Base-by-base conservation (phyloP, 2,888 invertebrate genomes). In the Callinectes sapidus region DNA sequence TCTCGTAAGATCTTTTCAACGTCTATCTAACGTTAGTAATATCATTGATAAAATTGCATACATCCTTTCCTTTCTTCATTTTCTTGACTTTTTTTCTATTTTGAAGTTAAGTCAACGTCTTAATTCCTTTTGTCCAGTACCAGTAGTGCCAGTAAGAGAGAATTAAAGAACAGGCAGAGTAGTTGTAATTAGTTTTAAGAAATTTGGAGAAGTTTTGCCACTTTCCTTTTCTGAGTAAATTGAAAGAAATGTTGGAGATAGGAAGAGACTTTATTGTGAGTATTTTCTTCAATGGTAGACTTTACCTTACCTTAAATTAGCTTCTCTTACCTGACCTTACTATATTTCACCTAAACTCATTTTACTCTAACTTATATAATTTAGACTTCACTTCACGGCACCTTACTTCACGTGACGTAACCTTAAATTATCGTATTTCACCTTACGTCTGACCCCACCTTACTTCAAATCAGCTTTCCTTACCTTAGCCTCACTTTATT, bases 131-230 rank as follows among this genome's bases (percentile, higher is more conserved):
- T 61, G 18, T 6, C 61, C 23, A 61, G 23, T 61, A 23, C 23
- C 61, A 61, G 61, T 61, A 61, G 61, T 23, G 61, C 61, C 61
- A 23, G 18, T 23, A 23, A 18, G 23, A 61, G 23, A 61, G 61
- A 61, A 61, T 61, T 61, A 61, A 61, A 61, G 61, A 61, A 61
- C 61, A 61, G 61, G 61, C 61, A 61, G 61, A 61, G 61, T 61
- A 61, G 61, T 61, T 61, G 61, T 61, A 61, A 61, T 61, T 61
- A 61, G 61, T 61, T 61, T 61, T 23, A 61, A 61, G 61, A 61
- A 61, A 61, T 61, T 61, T 61, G 61, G 61, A 61, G 61, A 23
- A 61, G 61, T 61, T 61, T 61, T 61, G 61, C 1, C 18, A 61
- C 61, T 61, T 61, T 61, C 61, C 61, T 61, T 61, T 61, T 61